A percentile compares a stretch with the other conserved stretches of the same genome.
Conservation (phyloP, 1,140 invertebrate species). For the Nebria ingens region DNA sequence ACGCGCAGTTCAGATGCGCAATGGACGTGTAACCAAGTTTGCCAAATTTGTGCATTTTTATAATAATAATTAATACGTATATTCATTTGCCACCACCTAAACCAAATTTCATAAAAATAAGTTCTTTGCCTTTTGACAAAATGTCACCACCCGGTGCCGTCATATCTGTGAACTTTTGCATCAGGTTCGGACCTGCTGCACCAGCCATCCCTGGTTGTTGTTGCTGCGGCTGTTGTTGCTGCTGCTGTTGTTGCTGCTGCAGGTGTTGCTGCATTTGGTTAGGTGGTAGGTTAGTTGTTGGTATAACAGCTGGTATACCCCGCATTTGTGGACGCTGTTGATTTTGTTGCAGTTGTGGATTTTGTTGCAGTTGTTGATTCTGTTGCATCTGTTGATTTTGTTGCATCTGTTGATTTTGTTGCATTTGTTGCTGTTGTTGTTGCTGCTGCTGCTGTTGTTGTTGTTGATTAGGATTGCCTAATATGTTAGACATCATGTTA, state of each 20-base stretch:
- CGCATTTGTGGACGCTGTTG: conserved; percentile 24
- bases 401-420: too few species aligned
- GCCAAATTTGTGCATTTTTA: too few species aligned
- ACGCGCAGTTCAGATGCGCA: too few species aligned
- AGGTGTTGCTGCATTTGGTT: conserved; percentile 32
- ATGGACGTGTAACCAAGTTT: too few species aligned
- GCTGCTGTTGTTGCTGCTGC: conserved; percentile 34
- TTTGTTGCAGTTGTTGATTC: conserved; percentile 24
- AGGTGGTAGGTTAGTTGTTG: conserved; percentile 35
- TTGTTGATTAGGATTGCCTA: too few species aligned
- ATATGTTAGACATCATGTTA: conserved; percentile 36
- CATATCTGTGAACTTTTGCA: conserved; percentile 74
- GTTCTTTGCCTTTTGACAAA: conserved; percentile 79
- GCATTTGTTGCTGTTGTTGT: too few species aligned
- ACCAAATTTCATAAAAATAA: conserved; percentile 85
- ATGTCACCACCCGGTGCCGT: conserved; percentile 72
- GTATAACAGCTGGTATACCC: conserved; percentile 49
- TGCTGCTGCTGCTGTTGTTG: too few species aligned
- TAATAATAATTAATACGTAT: too few species aligned
- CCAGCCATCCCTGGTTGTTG: conserved; percentile 34
- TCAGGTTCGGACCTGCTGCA: conserved; percentile 52
- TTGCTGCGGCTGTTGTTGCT: conserved; percentile 30
- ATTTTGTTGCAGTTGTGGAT: conserved; percentile 12
- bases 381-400: conserved; percentile 31
- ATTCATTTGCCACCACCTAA: conserved; percentile 43